Percentiles rank a stretch among this genome's conserved stretches.
phyloP scores from a whole-genome alignment of 1,140 invertebrate species.

The Drosophila kikkawai region DNA sequence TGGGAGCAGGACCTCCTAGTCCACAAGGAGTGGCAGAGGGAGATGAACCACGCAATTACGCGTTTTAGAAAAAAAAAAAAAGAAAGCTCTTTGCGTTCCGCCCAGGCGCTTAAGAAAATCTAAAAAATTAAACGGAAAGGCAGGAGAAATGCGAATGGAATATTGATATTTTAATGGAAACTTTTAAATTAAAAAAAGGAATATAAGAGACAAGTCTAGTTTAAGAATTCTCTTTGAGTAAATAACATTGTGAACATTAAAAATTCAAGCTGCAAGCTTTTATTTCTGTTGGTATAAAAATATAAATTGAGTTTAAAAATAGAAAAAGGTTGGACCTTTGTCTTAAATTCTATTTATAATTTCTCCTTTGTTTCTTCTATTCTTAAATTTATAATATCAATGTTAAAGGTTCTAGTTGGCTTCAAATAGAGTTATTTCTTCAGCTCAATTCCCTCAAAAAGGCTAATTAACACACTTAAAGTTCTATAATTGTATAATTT shows the following conservation, averaged over 20 bases:
- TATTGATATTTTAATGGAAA: conserved; percentile 25
- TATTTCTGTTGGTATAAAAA: not conserved
- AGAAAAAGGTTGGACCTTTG: not conserved
- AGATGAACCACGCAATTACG: conserved; percentile 70
- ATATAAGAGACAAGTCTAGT: not conserved
- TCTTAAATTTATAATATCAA: not conserved
- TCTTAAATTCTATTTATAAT: not conserved
- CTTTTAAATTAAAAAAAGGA: not conserved
- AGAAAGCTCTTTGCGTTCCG: conserved; percentile 47
- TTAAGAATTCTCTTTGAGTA: not conserved
- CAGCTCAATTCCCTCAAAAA: not conserved
- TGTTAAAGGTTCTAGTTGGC: not conserved
- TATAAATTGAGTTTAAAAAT: not conserved
- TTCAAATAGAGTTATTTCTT: not conserved
- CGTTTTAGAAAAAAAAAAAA: conserved; percentile 27
- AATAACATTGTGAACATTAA: not conserved
- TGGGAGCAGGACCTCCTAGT: not conserved
- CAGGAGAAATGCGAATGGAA: conserved; percentile 33
- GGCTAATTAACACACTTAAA: conserved; percentile 24
- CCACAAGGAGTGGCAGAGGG: not conserved
- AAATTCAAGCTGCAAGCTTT: not conserved
- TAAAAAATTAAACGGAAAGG: conserved; percentile 52
- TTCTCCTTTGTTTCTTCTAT: not conserved
- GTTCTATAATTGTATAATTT: conserved; percentile 15
- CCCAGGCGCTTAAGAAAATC: conserved; percentile 64